phyloP scores from a whole-genome alignment of 2,797 vertebrate species.

The Psittacula echo region DNA sequence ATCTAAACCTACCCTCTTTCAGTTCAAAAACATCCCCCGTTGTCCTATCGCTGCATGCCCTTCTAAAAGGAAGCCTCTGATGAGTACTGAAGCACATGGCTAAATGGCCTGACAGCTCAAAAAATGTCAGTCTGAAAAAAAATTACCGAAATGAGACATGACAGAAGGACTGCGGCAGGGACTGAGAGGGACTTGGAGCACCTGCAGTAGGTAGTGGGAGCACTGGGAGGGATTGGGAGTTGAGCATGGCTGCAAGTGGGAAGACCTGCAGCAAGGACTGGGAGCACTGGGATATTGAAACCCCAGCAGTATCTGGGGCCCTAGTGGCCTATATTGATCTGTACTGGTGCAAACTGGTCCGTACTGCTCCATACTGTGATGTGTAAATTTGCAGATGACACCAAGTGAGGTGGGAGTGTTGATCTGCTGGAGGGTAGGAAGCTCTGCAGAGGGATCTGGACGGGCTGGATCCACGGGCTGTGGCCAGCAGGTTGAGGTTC shows the following conservation, averaged over 20 bases:
- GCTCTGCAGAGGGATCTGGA: neutral
- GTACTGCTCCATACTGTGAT: too few relatives aligned
- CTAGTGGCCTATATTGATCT: too few relatives aligned
- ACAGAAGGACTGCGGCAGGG: neutral
- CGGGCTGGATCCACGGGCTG: neutral
- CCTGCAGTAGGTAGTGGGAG: neutral
- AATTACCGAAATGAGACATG: rapidly evolving
- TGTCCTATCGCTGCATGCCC: neutral
- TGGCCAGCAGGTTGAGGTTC: neutral
- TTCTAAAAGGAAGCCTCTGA: neutral
- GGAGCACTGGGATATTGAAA: too few relatives aligned
- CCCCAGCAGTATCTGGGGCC: too few relatives aligned
- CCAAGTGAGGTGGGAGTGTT: neutral
- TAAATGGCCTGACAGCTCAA: neutral
- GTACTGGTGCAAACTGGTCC: too few relatives aligned
- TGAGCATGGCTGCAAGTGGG: neutral
- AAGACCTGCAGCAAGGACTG: too few relatives aligned
- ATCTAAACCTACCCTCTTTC: neutral
- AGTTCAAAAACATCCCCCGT: neutral
- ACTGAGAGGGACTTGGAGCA: neutral
- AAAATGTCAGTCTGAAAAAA: neutral
- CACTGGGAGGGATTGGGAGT: neutral
- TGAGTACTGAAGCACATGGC: neutral
- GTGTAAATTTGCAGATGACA: neutral
- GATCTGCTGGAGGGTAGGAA: neutral